Conservation (phyloP, 2,113 vertebrate species). For the Oreotrochilus melanogaster region DNA sequence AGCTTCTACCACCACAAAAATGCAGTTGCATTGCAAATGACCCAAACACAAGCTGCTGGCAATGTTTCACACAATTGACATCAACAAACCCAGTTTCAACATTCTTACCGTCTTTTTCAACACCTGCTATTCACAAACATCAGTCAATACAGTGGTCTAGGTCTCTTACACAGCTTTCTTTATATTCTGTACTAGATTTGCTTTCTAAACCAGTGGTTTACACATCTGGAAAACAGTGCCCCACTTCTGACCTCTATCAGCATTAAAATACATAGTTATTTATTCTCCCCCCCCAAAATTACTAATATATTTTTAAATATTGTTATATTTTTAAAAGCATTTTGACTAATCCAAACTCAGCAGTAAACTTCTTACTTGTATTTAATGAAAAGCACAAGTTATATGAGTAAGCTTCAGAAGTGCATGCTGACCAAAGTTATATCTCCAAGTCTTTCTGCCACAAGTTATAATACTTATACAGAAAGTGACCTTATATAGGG, state of each 20-base stretch:
- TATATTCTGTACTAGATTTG: neutral
- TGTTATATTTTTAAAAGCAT: conserved; percentile 1
- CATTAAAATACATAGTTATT: neutral
- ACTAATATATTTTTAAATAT: neutral
- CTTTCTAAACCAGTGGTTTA: conserved; percentile 37
- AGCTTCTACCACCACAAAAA: conserved; percentile 64
- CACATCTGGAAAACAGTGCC: conserved; percentile 18
- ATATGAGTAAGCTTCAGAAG: conserved; percentile 15
- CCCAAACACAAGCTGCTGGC: conserved; percentile 59
- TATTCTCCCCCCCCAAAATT: neutral
- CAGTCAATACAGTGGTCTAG: neutral
- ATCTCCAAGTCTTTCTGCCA: neutral
- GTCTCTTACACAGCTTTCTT: neutral
- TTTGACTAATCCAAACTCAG: conserved; percentile 26
- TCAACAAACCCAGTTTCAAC: conserved; percentile 50
- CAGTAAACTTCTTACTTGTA: neutral
- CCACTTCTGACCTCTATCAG: conserved; percentile 13
- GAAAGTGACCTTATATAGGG: neutral
- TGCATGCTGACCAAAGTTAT: conserved; percentile 7
- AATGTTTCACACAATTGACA: conserved; percentile 51
- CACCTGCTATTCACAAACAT: conserved; percentile 64
- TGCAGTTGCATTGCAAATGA: conserved; percentile 51
- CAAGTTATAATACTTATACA: neutral
- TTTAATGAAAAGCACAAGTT: conserved; percentile 21
- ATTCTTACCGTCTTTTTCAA: conserved; percentile 56